Base-by-base conservation (phyloP, 2,888 invertebrate species). In the Bombyx huttoni region DNA sequence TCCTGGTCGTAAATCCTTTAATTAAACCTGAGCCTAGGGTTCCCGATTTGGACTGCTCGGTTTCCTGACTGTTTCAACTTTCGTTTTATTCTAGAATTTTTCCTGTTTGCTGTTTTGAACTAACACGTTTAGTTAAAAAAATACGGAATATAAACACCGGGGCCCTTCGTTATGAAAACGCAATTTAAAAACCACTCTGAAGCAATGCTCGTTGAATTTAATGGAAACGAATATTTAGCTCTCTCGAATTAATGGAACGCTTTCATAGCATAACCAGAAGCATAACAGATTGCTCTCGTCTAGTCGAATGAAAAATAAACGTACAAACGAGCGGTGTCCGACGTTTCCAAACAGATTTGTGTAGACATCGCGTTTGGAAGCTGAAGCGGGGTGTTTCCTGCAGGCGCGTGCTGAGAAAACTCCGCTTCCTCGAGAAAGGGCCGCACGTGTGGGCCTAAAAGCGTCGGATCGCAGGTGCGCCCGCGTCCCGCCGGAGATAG, bases 391-490 rank as follows among this genome's bases (percentile, higher is more conserved):
- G 24, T 50, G 52, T 13, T 48, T 52, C 52, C 52, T 50, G 70
- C 65, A 51, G 51, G 50, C 50, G 65, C 65, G 64, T 64, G 64
- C 63, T 64, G 58, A 55, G 64, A 65, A 65, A 71, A 70, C 65
- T 63, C 56, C 58, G 75, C 70, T 81, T 81, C 81, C 81, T 79
- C 66, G 70, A 75, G 78, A 78, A 79, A 81, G 80, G 79, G 66
- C 61, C 75, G 80, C 86, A 85, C 83, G 86, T 86, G 85, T 84
- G 69, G 61, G 57, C 63, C 64, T 64, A 60, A 63, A 64, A 64
- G 59, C 56, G 65, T 54, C 58, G 55, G 58, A 58, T 56, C 69
- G 75, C 83, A 82, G 85, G 83, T 86, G 86, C 84, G 79, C 69
- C 56, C 57, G 73, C 75, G 78, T 65, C 57, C 57, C 56, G 52